Conservation (phyloP, 2,797 vertebrate species). For the Champsocephalus gunnari region DNA sequence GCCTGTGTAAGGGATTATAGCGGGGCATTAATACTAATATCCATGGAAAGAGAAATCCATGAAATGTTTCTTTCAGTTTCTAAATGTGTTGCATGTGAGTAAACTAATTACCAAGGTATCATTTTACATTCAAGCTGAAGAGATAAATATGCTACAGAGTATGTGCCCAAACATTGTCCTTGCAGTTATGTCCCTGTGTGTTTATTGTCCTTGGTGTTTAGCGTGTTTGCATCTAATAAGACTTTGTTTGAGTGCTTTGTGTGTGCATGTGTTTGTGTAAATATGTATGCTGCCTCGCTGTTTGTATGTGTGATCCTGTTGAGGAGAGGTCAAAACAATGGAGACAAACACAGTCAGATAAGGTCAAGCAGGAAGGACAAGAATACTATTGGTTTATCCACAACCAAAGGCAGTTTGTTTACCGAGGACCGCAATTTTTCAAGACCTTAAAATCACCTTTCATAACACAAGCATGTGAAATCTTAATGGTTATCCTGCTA, state of each 20-base stretch:
- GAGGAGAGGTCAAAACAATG: slow-evolving; percentile 20
- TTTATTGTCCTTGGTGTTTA: slow-evolving; percentile 25
- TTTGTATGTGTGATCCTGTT: slow-evolving; percentile 7
- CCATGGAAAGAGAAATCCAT: slow-evolving; percentile 67
- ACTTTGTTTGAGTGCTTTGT: slow-evolving; percentile 14
- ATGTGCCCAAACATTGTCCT: slow-evolving; percentile 20
- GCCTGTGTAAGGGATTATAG: slow-evolving; percentile 75
- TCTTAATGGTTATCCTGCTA: slow-evolving; percentile 37
- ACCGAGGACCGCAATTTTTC: slow-evolving; percentile 36
- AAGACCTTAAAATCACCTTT: slow-evolving; percentile 51
- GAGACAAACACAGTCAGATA: slow-evolving; percentile 28
- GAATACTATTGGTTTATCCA: slow-evolving; percentile 44
- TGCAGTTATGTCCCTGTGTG: slow-evolving; percentile 33
- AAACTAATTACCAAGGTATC: slow-evolving; percentile 66
- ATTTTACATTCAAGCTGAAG: slow-evolving; percentile 56
- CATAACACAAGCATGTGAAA: slow-evolving; percentile 47
- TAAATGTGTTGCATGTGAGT: slow-evolving; percentile 51
- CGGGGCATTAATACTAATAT: slow-evolving; percentile 66
- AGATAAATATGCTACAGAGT: slow-evolving; percentile 38
- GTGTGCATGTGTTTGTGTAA: slow-evolving; percentile 5
- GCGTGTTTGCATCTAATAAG: slow-evolving; percentile 19
- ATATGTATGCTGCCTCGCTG: not conserved
- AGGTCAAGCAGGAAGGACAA: slow-evolving; percentile 19
- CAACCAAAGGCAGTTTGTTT: slow-evolving; percentile 61
- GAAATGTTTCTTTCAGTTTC: slow-evolving; percentile 58